Evolutionary conservation across 53 echinoderm and acorn worm species (phyloP), one percentile per base, ranked within the genome.

Genomic region (Stichopus horrens): DNA sequence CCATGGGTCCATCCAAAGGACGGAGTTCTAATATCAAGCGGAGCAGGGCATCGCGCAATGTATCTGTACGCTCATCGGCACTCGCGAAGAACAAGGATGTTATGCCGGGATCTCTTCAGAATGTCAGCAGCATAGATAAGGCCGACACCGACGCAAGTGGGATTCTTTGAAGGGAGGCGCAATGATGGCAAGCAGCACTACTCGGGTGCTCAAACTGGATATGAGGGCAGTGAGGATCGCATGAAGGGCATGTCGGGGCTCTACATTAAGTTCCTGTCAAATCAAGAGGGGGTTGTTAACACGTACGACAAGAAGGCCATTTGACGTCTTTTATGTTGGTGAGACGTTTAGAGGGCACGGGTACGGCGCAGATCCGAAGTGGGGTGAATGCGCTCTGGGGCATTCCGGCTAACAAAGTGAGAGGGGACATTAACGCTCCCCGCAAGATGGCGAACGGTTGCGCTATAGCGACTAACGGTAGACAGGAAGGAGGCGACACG

Each of bases 251-350:
- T 90, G 77, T 5, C 92, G 89, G 18, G 93, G 95, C 3, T 93
- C 86, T 55, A 92, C 54, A 54, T 94, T 96, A 53, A 88, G 87
- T 57, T 91, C 92, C 8, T 83, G 91, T 79, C 89, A 23, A 4
- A 84, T 82, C 0, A 65, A 52, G 18, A 96, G 86, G 4, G 94
- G 88, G 7, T 86, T 58, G 5, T 93, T 77, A 0, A 86, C 37
- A 37, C 37, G 37, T 5, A 93, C 91, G 7, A 94, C 80, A 9
- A 96, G 83, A 21, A 94, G 90, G 19, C 92, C 92, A 88, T 96
- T 96, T 94, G 53, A 96, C 92, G 74, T 94, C 93, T 51, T 76
- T 88, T 53, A 91, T 89, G 86, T 93, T 90, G 13, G 93, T 95
- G 6, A 93, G 66, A 16, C 90, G 88, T 55, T 92, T 93, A 4